Conservation (phyloP, 2,797 vertebrate genomes). For the Dermochelys coriacea region DNA sequence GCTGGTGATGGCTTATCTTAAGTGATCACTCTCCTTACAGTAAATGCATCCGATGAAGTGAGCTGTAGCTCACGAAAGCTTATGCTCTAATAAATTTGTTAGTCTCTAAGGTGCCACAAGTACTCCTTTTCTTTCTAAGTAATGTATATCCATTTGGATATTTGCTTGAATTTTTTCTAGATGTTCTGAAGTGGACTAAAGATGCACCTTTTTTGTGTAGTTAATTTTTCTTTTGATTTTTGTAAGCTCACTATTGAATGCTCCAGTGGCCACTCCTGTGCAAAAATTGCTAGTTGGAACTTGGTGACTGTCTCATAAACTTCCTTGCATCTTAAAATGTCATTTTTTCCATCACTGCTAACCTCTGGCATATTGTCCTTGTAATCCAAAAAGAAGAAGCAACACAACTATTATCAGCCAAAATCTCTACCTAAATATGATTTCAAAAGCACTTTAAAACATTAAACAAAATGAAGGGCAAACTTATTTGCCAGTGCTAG, state of each 20-base stretch:
- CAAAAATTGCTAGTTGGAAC: neutral
- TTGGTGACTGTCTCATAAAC: neutral
- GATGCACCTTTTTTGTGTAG: neutral
- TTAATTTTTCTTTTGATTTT: neutral
- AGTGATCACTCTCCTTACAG: too few species aligned
- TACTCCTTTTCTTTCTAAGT: too few species aligned
- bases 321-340: neutral
- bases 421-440: neutral
- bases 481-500: neutral
- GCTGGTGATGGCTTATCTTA: too few species aligned
- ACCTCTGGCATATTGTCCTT: neutral
- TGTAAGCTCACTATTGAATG: neutral
- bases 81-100: too few species aligned
- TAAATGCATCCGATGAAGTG: too few species aligned
- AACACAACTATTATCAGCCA: neutral
- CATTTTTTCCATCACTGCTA: neutral
- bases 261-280: neutral
- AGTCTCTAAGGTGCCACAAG: too few species aligned
- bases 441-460: neutral
- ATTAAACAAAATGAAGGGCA: neutral
- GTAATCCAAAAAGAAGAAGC: neutral
- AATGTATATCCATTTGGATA: neutral
- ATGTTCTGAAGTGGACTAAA: neutral
- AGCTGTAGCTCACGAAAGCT: too few species aligned
- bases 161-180: neutral